These are phyloP conservation scores for Thymelicus acteon DNA, from an alignment of 2,888 invertebrate genomes.

Conservation along the genomic window DNA sequence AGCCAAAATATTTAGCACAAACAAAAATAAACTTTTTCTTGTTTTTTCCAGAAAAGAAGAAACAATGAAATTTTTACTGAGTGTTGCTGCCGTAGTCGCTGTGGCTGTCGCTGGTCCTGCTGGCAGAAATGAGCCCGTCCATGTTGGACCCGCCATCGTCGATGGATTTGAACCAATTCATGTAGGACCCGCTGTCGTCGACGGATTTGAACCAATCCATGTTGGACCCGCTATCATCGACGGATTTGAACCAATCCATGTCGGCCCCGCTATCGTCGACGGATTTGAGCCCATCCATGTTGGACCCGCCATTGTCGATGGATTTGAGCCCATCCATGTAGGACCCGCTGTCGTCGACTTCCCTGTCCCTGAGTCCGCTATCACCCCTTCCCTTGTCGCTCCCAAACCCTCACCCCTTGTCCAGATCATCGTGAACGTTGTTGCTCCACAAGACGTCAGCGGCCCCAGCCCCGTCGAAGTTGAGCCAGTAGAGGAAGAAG, in stretches of 20 bases:
- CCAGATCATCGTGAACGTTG: constrained; percentile 47
- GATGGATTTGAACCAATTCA: constrained; percentile 35
- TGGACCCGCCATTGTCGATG: constrained; percentile 49
- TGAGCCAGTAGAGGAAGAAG: constrained; percentile 12
- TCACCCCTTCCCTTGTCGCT: constrained; percentile 25
- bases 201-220: constrained; percentile 42
- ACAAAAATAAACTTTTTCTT: neutral
- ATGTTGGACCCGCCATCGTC: constrained; percentile 44
- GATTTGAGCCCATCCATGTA: constrained; percentile 37
- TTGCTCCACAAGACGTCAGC: constrained; percentile 24
- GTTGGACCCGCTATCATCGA: constrained; percentile 49
- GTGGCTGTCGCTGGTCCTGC: constrained; percentile 42
- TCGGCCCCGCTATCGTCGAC: constrained; percentile 30
- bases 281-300: constrained; percentile 43
- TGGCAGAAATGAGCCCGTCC: constrained; percentile 22
- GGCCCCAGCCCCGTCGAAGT: constrained; percentile 6
- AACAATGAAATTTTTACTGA: constrained; percentile 41
- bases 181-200: constrained; percentile 40
- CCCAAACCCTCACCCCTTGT: constrained; percentile 45
- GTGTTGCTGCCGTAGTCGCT: constrained; percentile 41
- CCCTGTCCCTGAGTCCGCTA: constrained; percentile 12
- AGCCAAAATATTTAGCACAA: too few species aligned
- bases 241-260: constrained; percentile 37
- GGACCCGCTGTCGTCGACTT: constrained; percentile 21
- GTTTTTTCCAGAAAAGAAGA: constrained; percentile 10